Percentiles rank a stretch among this genome's conserved stretches.
phyloP scores from a whole-genome alignment of 2,113 vertebrate genomes.

The Pelecanus crispus region DNA sequence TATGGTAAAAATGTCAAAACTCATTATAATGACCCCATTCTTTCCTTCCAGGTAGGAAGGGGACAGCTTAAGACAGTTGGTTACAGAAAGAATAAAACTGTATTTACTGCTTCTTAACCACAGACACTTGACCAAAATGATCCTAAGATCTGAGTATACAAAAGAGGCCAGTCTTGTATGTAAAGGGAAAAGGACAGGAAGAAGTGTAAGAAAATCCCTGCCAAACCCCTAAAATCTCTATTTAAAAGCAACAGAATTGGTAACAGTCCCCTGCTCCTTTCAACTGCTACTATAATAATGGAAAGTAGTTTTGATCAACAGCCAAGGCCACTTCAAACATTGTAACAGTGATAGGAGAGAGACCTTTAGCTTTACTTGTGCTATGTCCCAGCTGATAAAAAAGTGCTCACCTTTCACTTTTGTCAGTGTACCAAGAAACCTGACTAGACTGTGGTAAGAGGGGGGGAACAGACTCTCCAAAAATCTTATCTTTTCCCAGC shows the following conservation, averaged over 20 bases:
- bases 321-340: background rate
- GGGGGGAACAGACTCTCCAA: background rate
- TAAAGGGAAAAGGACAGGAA: background rate
- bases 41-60: background rate
- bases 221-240: background rate
- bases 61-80: background rate
- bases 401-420: background rate
- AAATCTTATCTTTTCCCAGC: background rate
- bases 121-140: background rate
- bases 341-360: background rate
- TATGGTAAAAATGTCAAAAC: background rate
- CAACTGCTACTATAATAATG: background rate
- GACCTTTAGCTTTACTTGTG: background rate
- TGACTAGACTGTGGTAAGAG: fast-evolving
- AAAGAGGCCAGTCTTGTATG: background rate
- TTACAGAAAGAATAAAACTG: constrained; percentile 2
- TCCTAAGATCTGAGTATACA: background rate
- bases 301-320: background rate
- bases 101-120: background rate
- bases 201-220: background rate
- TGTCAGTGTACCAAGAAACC: background rate
- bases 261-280: background rate
- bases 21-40: background rate
- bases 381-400: background rate
- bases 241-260: background rate